Evolutionary conservation across 2,797 vertebrate species (phyloP).

Genomic region (Coilia nasus): DNA sequence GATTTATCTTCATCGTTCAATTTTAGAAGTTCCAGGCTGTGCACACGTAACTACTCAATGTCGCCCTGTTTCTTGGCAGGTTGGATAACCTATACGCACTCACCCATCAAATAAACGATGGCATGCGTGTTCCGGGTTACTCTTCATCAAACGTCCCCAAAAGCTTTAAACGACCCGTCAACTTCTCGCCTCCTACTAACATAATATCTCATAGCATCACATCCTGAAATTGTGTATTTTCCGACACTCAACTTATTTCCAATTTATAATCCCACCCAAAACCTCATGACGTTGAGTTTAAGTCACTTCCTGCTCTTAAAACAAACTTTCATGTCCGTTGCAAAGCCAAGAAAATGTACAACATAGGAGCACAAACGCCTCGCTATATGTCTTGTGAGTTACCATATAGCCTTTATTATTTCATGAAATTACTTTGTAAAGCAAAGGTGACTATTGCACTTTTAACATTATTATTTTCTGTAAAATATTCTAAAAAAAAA

Average conservation of each 20-base stretch:
- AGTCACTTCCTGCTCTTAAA: slow-evolving; percentile 55
- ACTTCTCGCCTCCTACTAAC: background rate
- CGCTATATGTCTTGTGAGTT: too few relatives aligned
- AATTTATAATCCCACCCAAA: slow-evolving; percentile 46
- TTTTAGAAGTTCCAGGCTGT: background rate
- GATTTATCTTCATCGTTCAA: background rate
- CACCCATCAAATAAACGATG: slow-evolving; percentile 8
- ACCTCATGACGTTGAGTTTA: slow-evolving; percentile 49
- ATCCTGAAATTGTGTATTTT: background rate
- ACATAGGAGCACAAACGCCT: background rate
- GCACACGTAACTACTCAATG: background rate
- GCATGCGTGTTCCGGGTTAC: background rate
- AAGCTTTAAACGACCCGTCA: background rate
- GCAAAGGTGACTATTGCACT: background rate
- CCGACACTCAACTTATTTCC: slow-evolving; percentile 36
- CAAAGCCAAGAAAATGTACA: background rate
- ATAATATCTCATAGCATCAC: background rate
- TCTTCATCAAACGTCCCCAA: background rate
- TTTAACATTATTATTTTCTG: background rate
- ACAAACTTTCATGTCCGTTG: background rate
- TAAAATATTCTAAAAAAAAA: background rate
- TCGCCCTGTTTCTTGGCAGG: background rate
- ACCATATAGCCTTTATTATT: too few relatives aligned
- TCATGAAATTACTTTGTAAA: too few relatives aligned
- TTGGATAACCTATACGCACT: background rate